phyloP scores from a whole-genome alignment of 2,113 vertebrate species.

The Leiothrix lutea region DNA sequence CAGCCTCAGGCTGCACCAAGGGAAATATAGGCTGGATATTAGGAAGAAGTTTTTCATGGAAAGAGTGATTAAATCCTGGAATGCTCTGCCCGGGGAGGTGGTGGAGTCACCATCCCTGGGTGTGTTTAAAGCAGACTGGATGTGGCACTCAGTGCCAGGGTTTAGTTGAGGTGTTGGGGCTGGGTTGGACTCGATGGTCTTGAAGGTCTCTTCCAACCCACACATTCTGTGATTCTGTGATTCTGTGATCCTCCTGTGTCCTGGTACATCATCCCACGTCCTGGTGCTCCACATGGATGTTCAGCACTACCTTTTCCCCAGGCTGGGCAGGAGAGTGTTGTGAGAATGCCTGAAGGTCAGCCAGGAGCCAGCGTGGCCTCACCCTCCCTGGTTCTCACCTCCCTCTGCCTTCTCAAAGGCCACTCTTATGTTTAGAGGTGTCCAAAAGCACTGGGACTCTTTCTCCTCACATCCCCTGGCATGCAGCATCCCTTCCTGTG shows the following conservation, averaged over 20 bases:
- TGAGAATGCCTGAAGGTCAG: not conserved
- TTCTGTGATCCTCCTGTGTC: not conserved
- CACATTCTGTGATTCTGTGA: too few relatives aligned
- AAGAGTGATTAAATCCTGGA: too few relatives aligned
- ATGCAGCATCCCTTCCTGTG: not conserved
- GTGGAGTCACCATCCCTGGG: too few relatives aligned
- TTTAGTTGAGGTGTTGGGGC: too few relatives aligned
- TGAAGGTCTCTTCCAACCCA: too few relatives aligned
- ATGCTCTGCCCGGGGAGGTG: too few relatives aligned
- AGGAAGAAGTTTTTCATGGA: too few relatives aligned
- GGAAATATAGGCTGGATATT: too few relatives aligned
- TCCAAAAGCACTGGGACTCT: fast-evolving
- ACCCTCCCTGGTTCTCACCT: not conserved
- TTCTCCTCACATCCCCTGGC: fast-evolving
- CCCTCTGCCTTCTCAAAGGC: not conserved
- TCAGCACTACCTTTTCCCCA: not conserved
- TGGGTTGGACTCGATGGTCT: too few relatives aligned
- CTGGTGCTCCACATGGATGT: fast-evolving
- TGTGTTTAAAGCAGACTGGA: too few relatives aligned
- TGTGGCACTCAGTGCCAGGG: too few relatives aligned
- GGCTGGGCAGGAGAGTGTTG: not conserved
- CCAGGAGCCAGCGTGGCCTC: not conserved
- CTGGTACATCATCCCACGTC: not conserved
- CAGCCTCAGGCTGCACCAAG: too few relatives aligned
- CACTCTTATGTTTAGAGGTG: not conserved